Evolutionary conservation across 2,888 invertebrate species (phyloP).

Genomic region (Pollenia griseotomentosa): DNA sequence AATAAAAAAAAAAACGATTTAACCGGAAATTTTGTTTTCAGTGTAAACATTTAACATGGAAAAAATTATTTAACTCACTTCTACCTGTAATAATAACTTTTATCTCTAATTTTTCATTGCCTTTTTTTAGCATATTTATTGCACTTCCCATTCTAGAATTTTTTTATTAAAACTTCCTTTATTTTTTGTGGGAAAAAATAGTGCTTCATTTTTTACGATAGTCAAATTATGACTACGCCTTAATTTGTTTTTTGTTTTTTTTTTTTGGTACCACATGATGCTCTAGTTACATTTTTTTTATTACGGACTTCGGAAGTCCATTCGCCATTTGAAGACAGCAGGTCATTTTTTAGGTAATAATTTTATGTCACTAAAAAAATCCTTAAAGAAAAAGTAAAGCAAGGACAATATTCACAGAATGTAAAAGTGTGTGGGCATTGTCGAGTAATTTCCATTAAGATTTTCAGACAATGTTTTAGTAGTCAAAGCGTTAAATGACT

Average conservation of each 20-base stretch:
- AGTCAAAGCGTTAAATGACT: neutral
- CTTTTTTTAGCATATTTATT: conserved; percentile 25
- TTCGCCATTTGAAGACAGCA: neutral
- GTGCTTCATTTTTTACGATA: conserved; percentile 5
- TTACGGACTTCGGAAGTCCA: neutral
- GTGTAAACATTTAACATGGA: too few species aligned
- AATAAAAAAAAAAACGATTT: too few species aligned
- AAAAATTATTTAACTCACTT: too few species aligned
- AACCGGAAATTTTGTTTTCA: too few species aligned
- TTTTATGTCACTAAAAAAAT: conserved; percentile 47
- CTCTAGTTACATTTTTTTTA: conserved; percentile 1
- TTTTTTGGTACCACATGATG: conserved; percentile 55
- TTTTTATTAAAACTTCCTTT: conserved; percentile 13
- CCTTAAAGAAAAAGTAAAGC: neutral
- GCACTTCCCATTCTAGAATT: neutral
- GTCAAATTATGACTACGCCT: conserved; percentile 44
- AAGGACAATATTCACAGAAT: conserved; percentile 12
- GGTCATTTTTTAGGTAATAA: conserved; percentile 45
- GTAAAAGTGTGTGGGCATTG: conserved; percentile 13
- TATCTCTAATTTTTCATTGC: neutral
- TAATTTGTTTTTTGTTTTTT: neutral
- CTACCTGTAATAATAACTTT: neutral
- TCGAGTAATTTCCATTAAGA: neutral
- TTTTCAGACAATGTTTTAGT: conserved; percentile 4
- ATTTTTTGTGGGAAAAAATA: neutral